Evolutionary conservation across 2,797 vertebrate species (phyloP), one percentile per base, ranked within the genome.

Genomic region (Cyclopterus lumpus): DNA sequence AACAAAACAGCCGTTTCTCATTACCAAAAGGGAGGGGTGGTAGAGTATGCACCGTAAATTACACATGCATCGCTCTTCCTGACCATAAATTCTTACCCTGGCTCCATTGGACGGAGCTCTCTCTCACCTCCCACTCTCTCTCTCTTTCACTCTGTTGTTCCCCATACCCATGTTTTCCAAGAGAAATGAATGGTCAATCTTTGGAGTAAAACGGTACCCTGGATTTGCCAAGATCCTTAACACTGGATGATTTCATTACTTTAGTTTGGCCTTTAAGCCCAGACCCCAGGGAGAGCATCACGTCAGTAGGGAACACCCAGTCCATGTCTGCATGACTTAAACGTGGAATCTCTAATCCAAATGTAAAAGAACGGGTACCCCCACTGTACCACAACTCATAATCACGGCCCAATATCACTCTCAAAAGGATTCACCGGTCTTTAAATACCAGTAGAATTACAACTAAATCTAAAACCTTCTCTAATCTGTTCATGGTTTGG

Each of bases 1-100:
- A 93, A 89, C 91, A 84, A 91, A 94, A 93, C 95, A 95, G 94
- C 91, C 90, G 93, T 94, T 95, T 95, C 93, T 93, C 94, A 94
- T 95, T 94, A 94, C 85, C 82, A 77, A 85, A 89, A 86, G 90
- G 90, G 92, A 92, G 93, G 93, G 93, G 91, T 86, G 85, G 92
- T 90, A 94, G 87, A 92, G 90, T 87, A 86, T 91, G 90, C 88
- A 88, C 87, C 81, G 76, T 94, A 95, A 94, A 95, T 95, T 91
- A 94, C 84, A 89, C 92, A 91, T 93, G 91, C 92, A 94, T 93
- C 91, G 88, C 88, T 94, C 93, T 93, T 93, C 87, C 92, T 94
- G 91, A 88, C 87, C 86, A 90, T 94, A 94, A 94, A 94, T 94
- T 94, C 87, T 94, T 90, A 80, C 74, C 72, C 87, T 81, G 89